Percentiles rank a stretch among this genome's conserved stretches.
Conservation (phyloP, 92 coral and sea anemone species). For the Ricordea florida region DNA sequence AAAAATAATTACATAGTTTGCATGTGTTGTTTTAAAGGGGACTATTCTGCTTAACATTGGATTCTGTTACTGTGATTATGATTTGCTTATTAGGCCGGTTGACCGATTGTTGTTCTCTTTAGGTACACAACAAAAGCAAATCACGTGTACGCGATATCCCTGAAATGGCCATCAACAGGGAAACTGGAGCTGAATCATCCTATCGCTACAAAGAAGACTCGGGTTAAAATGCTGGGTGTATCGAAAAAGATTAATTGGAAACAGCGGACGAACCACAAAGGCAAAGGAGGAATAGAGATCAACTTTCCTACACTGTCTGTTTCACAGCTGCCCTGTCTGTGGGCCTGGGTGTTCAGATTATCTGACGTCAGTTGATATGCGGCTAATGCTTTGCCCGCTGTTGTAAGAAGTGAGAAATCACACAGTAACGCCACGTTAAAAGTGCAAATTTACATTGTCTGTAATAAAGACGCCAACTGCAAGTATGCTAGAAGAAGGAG, state of each 20-base stretch:
- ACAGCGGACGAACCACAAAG: conserved; percentile 1
- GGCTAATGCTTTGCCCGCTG: too few relatives aligned
- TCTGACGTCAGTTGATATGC: conserved; percentile 35
- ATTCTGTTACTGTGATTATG: background rate
- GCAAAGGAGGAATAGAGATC: conserved; percentile 61
- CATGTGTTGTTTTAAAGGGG: too few relatives aligned
- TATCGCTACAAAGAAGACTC: conserved; percentile 36
- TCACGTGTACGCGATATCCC: conserved; percentile 75
- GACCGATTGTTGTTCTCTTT: background rate
- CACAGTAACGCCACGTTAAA: too few relatives aligned
- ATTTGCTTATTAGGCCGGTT: background rate
- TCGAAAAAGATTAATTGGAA: conserved; percentile 54
- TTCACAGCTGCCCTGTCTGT: conserved; percentile 72
- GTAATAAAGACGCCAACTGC: too few relatives aligned
- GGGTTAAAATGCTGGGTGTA: conserved; percentile 75
- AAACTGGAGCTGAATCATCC: conserved; percentile 54
- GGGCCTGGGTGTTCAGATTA: conserved; percentile 95
- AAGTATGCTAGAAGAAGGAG: too few relatives aligned
- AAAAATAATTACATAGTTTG: too few relatives aligned
- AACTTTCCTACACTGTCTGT: conserved; percentile 72
- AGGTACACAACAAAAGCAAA: conserved; percentile 85
- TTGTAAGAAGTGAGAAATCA: too few relatives aligned
- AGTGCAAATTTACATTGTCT: too few relatives aligned
- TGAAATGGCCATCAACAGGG: conserved; percentile 74
- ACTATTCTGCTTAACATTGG: background rate